A percentile compares a stretch with the other conserved stretches of the same genome.
phyloP scores from a whole-genome alignment of 92 coral and sea anemone species.

The Galaxea fascicularis region DNA sequence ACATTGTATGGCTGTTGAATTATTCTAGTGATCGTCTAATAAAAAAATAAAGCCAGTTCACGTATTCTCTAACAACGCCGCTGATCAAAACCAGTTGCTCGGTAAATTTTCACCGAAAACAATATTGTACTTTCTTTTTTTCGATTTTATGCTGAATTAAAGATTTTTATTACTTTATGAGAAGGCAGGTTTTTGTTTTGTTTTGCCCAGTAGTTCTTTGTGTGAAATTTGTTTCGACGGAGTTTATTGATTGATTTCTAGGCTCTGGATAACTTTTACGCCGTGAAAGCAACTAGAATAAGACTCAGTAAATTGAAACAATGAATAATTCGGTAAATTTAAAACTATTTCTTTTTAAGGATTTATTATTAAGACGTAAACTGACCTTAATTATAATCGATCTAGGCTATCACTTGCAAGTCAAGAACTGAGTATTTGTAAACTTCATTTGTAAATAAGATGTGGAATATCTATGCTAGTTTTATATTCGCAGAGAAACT shows the following conservation, averaged over 20 bases:
- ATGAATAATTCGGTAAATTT: too few species aligned
- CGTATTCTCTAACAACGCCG: background rate
- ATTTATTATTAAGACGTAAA: too few species aligned
- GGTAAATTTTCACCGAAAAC: background rate
- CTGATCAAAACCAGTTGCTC: background rate
- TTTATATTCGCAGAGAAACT: conserved; percentile 22
- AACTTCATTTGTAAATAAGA: conserved; percentile 23
- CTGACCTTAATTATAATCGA: background rate
- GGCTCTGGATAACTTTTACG: background rate
- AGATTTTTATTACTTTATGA: background rate
- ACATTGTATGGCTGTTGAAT: background rate
- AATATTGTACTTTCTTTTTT: too few species aligned
- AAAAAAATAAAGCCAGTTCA: background rate
- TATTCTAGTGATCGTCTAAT: background rate
- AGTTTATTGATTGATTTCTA: background rate
- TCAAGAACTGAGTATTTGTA: background rate
- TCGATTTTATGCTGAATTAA: background rate
- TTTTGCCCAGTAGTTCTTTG: background rate
- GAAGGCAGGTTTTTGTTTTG: background rate
- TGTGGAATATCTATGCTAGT: conserved; percentile 32
- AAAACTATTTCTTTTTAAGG: background rate
- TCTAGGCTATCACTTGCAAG: background rate
- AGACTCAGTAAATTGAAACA: too few species aligned
- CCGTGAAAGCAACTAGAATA: too few species aligned
- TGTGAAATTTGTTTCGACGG: background rate